These are phyloP conservation scores for Tragelaphus scriptus DNA, from an alignment of 2,113 vertebrate species.

Conservation along the genomic window DNA sequence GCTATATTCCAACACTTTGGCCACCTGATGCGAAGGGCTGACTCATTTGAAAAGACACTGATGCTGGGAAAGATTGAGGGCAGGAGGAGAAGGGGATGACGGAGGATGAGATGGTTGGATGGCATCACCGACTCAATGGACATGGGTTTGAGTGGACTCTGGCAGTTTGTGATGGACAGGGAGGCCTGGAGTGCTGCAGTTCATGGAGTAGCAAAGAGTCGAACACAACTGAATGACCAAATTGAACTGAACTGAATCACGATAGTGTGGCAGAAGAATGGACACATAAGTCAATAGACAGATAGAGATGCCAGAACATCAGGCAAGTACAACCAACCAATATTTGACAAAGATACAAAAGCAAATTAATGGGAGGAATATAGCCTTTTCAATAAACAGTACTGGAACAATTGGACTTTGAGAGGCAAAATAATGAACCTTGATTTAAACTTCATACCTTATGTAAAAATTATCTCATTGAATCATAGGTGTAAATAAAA, in stretches of 20 bases:
- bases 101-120: neutral
- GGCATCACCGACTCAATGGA: neutral
- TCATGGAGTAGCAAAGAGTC: neutral
- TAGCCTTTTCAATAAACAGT: neutral
- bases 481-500: neutral
- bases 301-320: neutral
- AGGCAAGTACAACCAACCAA: neutral
- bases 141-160: neutral
- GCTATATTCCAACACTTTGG: neutral
- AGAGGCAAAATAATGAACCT: neutral
- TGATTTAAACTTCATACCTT: neutral
- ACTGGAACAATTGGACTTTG: neutral
- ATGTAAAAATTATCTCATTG: neutral
- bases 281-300: neutral
- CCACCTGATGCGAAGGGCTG: neutral
- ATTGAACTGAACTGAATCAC: neutral
- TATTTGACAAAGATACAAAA: neutral
- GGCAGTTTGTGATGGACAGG: neutral
- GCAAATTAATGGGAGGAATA: neutral
- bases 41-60: neutral
- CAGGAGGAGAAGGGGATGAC: neutral
- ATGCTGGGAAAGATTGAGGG: neutral
- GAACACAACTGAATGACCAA: rapidly evolving
- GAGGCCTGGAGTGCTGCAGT: neutral
- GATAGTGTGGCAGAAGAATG: neutral